A percentile compares a stretch with the other conserved stretches of the same genome.
Conservation (phyloP, 2,888 invertebrate genomes). For the Pristionchus fissidentatus region DNA sequence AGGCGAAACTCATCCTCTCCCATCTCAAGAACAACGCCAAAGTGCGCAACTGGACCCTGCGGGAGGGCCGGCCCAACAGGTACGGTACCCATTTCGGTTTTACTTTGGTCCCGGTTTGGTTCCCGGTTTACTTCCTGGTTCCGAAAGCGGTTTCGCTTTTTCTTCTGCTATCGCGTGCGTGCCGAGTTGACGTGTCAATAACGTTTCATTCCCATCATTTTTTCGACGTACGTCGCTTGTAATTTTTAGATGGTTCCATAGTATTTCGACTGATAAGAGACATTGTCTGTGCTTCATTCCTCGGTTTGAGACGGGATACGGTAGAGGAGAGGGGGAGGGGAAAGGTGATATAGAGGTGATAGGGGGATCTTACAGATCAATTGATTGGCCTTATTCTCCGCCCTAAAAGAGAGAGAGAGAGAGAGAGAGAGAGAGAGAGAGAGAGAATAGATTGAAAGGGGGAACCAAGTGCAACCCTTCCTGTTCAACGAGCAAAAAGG, state of each 20-base stretch:
- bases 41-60: conserved; percentile 74
- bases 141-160: background rate
- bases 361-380: conserved; percentile 31
- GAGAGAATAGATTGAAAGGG: background rate
- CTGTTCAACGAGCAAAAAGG: conserved; percentile 27
- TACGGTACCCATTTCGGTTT: conserved; percentile 38
- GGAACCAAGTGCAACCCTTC: background rate
- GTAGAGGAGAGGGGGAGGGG: background rate
- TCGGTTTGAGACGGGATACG: conserved; percentile 33
- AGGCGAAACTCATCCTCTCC: conserved; percentile 65
- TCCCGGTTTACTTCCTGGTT: background rate
- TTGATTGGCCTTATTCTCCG: conserved; percentile 39
- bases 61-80: conserved; percentile 74
- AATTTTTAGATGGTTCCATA: conserved; percentile 24
- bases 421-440: conserved; percentile 29
- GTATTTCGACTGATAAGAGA: conserved; percentile 16
- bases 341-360: background rate
- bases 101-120: background rate
- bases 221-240: background rate
- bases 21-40: conserved; percentile 75
- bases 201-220: background rate
- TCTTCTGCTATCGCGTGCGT: too few relatives aligned
- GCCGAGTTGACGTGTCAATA: background rate
- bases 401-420: conserved; percentile 5
- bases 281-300: background rate